phyloP scores from a whole-genome alignment of 2,888 invertebrate genomes.

The Eumacrocentrus americanus region DNA sequence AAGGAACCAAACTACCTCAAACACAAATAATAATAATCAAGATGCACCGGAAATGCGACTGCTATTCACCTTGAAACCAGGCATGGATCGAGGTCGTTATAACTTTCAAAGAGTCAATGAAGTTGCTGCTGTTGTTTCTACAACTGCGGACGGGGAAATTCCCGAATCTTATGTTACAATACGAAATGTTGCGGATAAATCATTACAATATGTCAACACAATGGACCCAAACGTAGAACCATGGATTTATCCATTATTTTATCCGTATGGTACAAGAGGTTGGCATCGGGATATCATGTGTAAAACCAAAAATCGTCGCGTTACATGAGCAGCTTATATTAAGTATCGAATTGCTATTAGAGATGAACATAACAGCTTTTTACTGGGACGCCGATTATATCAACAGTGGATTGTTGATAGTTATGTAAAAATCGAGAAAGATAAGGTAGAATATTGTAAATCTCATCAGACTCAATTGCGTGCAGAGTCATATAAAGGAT shows the following conservation, averaged over 20 bases:
- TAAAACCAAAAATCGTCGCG: slow-evolving; percentile 10
- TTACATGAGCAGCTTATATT: slow-evolving; percentile 26
- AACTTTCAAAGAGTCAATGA: slow-evolving; percentile 38
- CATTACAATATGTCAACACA: slow-evolving; percentile 30
- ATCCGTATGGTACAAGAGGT: slow-evolving; percentile 36
- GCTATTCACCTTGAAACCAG: slow-evolving; percentile 35
- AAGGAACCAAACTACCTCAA: background rate
- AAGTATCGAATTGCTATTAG: slow-evolving; percentile 29
- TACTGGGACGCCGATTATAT: slow-evolving; percentile 27
- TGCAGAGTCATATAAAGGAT: slow-evolving; percentile 29
- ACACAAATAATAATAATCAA: slow-evolving; percentile 10
- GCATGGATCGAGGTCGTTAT: slow-evolving; percentile 33
- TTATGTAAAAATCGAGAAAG: slow-evolving; percentile 32
- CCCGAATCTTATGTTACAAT: slow-evolving; percentile 27
- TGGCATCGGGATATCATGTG: slow-evolving; percentile 23
- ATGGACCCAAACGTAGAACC: slow-evolving; percentile 39
- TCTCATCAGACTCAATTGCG: slow-evolving; percentile 29
- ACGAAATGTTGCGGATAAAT: slow-evolving; percentile 31
- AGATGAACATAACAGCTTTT: slow-evolving; percentile 22
- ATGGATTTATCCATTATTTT: slow-evolving; percentile 38
- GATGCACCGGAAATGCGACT: slow-evolving; percentile 28
- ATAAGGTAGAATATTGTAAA: slow-evolving; percentile 24
- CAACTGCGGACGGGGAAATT: background rate
- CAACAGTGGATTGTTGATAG: slow-evolving; percentile 32
- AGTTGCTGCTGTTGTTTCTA: slow-evolving; percentile 36